Percentiles rank a stretch among this genome's conserved stretches.
Conservation (phyloP, 2,888 invertebrate genomes). For the Leptinotarsa haldemani region DNA sequence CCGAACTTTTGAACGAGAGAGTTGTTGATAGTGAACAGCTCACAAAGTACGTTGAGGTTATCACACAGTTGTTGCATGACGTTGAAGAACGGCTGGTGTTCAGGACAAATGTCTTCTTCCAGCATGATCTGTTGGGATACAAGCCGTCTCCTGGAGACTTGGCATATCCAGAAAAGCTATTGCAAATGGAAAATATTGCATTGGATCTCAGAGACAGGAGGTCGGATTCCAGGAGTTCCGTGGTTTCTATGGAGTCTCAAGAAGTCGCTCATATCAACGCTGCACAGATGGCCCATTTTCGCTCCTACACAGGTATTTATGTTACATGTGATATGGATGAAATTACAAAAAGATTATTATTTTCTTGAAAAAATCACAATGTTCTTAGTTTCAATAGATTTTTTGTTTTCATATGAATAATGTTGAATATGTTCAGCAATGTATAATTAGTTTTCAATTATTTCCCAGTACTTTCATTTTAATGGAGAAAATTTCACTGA, state of each 20-base stretch:
- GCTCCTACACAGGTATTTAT: slow-evolving; percentile 64
- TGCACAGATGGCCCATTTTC: slow-evolving; percentile 62
- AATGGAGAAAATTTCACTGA: too few relatives aligned
- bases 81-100: slow-evolving; percentile 97
- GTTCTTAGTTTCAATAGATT: too few relatives aligned
- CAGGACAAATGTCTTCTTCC: slow-evolving; percentile 92
- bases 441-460: too few relatives aligned
- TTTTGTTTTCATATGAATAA: too few relatives aligned
- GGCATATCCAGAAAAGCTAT: slow-evolving; percentile 96
- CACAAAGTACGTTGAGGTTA: slow-evolving; percentile 80
- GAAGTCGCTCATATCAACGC: slow-evolving; percentile 77
- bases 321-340: not conserved
- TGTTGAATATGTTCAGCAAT: too few relatives aligned
- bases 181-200: slow-evolving; percentile 88
- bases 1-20: slow-evolving; percentile 92
- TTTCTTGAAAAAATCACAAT: too few relatives aligned
- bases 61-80: slow-evolving; percentile 89
- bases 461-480: too few relatives aligned
- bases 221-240: slow-evolving; percentile 77
- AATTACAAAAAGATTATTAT: too few relatives aligned
- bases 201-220: slow-evolving; percentile 63
- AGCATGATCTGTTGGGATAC: slow-evolving; percentile 89
- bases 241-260: slow-evolving; percentile 77
- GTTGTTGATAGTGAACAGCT: slow-evolving; percentile 83
- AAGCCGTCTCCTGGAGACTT: slow-evolving; percentile 94